Evolutionary conservation across 2,113 vertebrate genomes (phyloP).

Genomic region (Piprites chloris): DNA sequence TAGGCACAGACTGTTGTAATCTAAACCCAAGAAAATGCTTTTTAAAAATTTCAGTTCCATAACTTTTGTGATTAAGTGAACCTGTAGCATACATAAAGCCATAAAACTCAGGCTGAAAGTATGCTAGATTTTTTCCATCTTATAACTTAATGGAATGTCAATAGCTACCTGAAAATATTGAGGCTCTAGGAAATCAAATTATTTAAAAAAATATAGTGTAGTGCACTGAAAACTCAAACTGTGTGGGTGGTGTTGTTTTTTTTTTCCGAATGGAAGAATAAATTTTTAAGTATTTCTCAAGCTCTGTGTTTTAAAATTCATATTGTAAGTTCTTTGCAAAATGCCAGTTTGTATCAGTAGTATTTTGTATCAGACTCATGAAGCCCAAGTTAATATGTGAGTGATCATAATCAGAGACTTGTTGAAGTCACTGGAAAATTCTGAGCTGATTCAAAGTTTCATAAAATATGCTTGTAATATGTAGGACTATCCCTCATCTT

Average conservation of each 20-base stretch:
- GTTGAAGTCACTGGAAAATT: background rate
- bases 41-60: background rate
- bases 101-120: background rate
- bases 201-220: background rate
- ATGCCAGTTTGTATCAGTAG: background rate
- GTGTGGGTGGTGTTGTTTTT: background rate
- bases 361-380: background rate
- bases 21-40: background rate
- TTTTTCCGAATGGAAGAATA: background rate
- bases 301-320: background rate
- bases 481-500: background rate
- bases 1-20: background rate
- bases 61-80: background rate
- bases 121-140: background rate
- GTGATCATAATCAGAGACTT: background rate
- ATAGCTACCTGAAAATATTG: background rate
- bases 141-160: background rate
- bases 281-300: background rate
- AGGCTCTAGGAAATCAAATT: background rate
- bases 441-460: background rate
- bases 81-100: background rate
- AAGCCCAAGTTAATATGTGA: background rate
- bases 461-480: background rate
- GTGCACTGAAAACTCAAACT: background rate
- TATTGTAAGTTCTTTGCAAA: background rate